Base-by-base conservation (phyloP, 2,797 vertebrate genomes). In the Acrossocheilus fasciatus region DNA sequence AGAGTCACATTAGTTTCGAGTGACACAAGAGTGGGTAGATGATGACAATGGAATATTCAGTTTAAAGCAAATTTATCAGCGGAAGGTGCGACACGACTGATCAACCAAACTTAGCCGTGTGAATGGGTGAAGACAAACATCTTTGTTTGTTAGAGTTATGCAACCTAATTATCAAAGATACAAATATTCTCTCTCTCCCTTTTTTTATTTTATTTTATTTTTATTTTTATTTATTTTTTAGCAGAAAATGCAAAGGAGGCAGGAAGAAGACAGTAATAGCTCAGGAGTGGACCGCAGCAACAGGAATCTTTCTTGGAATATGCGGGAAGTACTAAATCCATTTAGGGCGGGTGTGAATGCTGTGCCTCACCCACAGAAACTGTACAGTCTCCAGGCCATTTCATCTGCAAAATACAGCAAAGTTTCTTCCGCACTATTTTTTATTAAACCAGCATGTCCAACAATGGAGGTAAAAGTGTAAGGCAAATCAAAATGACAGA, bases 301-400 rank as follows among this genome's bases (percentile, higher is more conserved):
- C 72, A 75, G 87, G 81, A 79, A 54, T 74, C 68, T 77, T 75
- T 89, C 62, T 30, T 88, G 57, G 82, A 86, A 86, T 78, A 89
- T 88, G 94, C 95, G 92, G 93, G 94, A 95, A 86, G 92, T 93
- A 92, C 91, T 93, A 90, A 94, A 93, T 94, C 89, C 90, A 92
- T 93, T 93, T 73, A 26, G 88, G 92, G 93, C 89, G 89, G 89
- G 93, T 94, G 94, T 93, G 92, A 95, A 92, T 87, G 79, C 90
- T 70, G 79, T 52, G 64, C 36, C 91, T 90, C 91, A 82, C 93
- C 92, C 94, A 95, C 93, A 92, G 91, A 72, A 74, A 72, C 50
- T 50, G 47, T 92, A 93, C 92, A 90, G 92, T 93, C 93, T 90
- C 89, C 90, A 90, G 92, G 91, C 92, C 91, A 93, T 93, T 94